Conservation (phyloP, 2,113 vertebrate genomes). For the Cyanoramphus novaezelandiae region DNA sequence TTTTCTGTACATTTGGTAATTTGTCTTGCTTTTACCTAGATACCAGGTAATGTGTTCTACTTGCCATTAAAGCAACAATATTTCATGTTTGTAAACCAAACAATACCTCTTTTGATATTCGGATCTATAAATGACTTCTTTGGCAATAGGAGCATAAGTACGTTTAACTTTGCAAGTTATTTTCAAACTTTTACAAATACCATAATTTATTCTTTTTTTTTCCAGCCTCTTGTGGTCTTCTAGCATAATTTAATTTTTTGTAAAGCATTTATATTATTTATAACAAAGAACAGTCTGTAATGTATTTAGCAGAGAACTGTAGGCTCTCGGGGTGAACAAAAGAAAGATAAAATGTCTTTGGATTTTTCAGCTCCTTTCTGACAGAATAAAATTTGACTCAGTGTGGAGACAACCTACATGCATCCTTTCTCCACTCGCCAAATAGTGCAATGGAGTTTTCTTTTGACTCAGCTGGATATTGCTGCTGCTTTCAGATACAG, state of each 20-base stretch:
- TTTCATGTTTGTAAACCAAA: not conserved
- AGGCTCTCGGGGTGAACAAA: constrained; percentile 22
- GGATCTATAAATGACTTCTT: not conserved
- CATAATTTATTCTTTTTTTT: not conserved
- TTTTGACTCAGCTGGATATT: constrained; percentile 57
- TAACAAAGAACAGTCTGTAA: constrained; percentile 20
- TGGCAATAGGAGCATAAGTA: not conserved
- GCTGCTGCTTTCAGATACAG: constrained; percentile 42
- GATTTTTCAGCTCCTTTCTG: constrained; percentile 31
- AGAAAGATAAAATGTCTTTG: constrained; percentile 44
- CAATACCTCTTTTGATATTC: not conserved
- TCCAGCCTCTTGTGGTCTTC: not conserved
- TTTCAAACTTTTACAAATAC: not conserved
- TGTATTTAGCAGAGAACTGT: constrained; percentile 36
- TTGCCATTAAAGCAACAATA: not conserved
- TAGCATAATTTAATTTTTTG: constrained; percentile 8
- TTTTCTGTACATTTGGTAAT: not conserved
- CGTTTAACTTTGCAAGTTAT: not conserved
- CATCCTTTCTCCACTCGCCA: not conserved
- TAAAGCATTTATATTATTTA: constrained; percentile 29
- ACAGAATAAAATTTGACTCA: constrained; percentile 35
- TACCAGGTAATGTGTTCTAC: not conserved
- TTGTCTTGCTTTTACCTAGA: not conserved
- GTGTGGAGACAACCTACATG: constrained; percentile 2
- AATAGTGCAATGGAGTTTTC: constrained; percentile 8